Evolutionary conservation across 2,888 invertebrate species (phyloP), one percentile per base, ranked within the genome.

Genomic region (Diplazon laetatorius): DNA sequence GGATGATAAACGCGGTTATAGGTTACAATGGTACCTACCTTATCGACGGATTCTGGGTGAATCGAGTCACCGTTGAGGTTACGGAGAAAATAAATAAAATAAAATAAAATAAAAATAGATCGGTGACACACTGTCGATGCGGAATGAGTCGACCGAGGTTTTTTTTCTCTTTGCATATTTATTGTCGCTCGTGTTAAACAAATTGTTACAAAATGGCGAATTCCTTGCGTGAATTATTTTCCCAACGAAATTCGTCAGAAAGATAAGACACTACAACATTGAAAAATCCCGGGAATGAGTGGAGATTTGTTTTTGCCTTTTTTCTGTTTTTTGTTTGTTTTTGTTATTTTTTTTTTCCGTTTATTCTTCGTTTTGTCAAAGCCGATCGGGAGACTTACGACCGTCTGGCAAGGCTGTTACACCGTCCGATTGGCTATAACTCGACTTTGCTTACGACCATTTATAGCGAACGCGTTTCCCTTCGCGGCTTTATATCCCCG

Each of bases 391-490:
- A 20, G 52, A 55, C 50, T 6, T 39, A 30, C 60, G 48, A 48
- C 39, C 44, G 71, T 62, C 18, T 12, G 35, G 73, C 73, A 78
- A 78, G 68, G 69, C 20, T 59, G 55, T 68, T 44, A 46, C 66
- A n/a, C 42, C 68, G 63, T 66, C 59, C 62, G 60, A 55, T 37
- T 25, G 63, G 68, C 71, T 60, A 60, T 66, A 66, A 62, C 46
- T 60, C 78, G 74, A 52, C 69, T 74, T 65, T 10, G 50, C 74
- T 66, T 52, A 46, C 63, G n/a, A 66, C 74, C 78, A 75, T 78
- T 74, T 78, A 74, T 66, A 73, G 77, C 57, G 70, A 74, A 74
- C 74, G 74, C 74, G 78, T 78, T 78, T 78, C 74, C 78, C 74
- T 78, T 78, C 74, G 76, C 18, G 42, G 22, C 37, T 22, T 48